Base-by-base conservation (phyloP, 2,113 vertebrate genomes). In the Prunella fulvescens region DNA sequence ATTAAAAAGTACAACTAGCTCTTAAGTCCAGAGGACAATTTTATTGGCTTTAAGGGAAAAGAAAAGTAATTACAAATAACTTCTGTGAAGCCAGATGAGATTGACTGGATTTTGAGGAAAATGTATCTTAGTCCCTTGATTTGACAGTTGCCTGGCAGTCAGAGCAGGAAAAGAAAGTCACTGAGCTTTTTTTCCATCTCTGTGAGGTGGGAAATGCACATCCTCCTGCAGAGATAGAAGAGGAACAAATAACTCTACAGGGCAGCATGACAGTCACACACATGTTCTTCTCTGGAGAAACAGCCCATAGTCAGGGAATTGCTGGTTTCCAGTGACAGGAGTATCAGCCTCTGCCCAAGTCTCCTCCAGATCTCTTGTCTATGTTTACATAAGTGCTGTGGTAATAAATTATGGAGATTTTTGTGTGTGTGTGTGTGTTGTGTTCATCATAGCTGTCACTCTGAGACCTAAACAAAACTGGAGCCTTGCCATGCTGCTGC, bases 111-210 rank as follows among this genome's bases (percentile, higher is more conserved):
- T 79, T 62, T 94, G 74, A 91, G 91, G 86, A 86, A 96, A 92
- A 91, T 85, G 35, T 74, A 69, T 95, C 83, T 96, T 91, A 95
- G 82, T 92, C 83, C 86, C 57, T 85, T 87, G 53, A 87, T 94
- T 57, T 84, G 86, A 87, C 73, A 51, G 57, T 85, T 0, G 3
- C 57, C 90, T 92, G 96, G 93, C 95, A 91, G 57, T 79, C 61
- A 81, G 65, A 82, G 73, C 81, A 93, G 92, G 93, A 91, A 95
- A 87, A 91, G 91, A 93, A 88, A 96, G 61, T 89, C 93, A 80
- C 83, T 70, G 80, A 67, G 71, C 14, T 44, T 95, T 50, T 94
- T 90, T 89, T 69, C 80, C 91, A 24, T 69, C 47, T 39, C 64
- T 84, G 48, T 61, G 89, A 85, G 76, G 77, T 91, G 92, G 78